Evolutionary conservation across 2,888 invertebrate genomes (phyloP), one percentile per base, ranked within the genome.

Genomic region (Ichneumon xanthorius): DNA sequence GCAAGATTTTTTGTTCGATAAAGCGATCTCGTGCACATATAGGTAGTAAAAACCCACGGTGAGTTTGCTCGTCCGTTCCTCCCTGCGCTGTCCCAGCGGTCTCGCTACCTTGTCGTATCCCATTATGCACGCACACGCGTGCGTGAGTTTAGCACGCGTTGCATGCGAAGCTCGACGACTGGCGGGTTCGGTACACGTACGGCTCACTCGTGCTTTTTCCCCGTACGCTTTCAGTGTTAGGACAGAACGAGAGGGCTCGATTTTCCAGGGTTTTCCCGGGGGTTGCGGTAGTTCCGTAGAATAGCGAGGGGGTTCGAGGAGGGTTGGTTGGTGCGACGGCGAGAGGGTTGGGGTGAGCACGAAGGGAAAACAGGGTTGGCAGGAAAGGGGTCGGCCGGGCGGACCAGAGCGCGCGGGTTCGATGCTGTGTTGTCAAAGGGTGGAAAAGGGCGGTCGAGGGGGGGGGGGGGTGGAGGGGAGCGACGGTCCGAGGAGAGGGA

Each of bases 181-280:
- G 45, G 16, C 71, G 37, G 30, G 0, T 14, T 30, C 26, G 26
- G 30, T 55, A 65, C 72, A 55, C 22, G 68, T 19, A 72, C 73
- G 33, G 85, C 77, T 77, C 72, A 48, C 80, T 82, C 68, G 63
- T 68, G 77, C 80, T 82, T 80, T 53, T 48, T 61, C 61, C 65
- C 33, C 22, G 45, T 53, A 19, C 19, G 30, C 58, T 68, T 67
- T 80, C 48, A 45, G 70, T 50, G 75, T 80, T 70, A 75, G 80
- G 80, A 72, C 72, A 80, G 79, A 80, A 65, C 72, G 82, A 73
- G 85, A 90, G 83, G 89, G 91, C 91, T 93, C 92, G 92, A 93
- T 93, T 93, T 93, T 93, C 93, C 93, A 92, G 93, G 93, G 92
- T 93, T 93, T 93, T 92, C 93, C 93, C 93, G 92, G 93, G 87